phyloP scores from a whole-genome alignment of 2,113 vertebrate genomes.

The Epinephelus lanceolatus region DNA sequence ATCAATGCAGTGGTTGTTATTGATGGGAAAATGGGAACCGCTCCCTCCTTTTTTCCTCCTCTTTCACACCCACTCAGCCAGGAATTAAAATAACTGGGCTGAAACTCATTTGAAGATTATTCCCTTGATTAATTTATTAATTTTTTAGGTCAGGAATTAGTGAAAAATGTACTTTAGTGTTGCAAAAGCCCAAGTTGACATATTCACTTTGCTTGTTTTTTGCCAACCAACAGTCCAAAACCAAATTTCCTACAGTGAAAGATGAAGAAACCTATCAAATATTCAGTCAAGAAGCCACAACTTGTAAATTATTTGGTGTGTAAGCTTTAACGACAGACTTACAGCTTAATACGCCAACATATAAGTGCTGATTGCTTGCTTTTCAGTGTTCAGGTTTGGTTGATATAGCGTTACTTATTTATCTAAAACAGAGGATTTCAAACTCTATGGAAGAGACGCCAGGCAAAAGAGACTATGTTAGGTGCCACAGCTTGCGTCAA shows the following conservation, averaged over 20 bases:
- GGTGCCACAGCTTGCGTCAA: background rate
- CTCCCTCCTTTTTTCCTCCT: background rate
- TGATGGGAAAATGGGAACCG: background rate
- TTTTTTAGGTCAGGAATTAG: background rate
- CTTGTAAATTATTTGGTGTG: background rate
- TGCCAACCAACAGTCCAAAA: background rate
- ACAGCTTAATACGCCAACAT: background rate
- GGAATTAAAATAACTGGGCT: too few relatives aligned
- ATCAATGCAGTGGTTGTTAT: background rate
- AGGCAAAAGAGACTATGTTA: background rate
- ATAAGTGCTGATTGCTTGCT: too few relatives aligned
- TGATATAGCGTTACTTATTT: background rate
- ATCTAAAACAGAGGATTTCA: background rate
- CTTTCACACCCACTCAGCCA: background rate
- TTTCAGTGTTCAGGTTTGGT: background rate
- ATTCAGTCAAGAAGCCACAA: background rate
- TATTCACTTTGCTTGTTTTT: background rate
- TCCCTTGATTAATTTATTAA: background rate
- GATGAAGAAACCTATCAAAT: background rate
- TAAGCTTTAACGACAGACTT: background rate
- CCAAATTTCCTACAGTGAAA: background rate
- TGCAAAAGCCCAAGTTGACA: background rate
- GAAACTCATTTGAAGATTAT: too few relatives aligned
- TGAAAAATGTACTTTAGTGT: background rate
- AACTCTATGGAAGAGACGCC: background rate